Evolutionary conservation across 2,888 invertebrate species (phyloP), one percentile per base, ranked within the genome.

Genomic region (Ceramica pisi): DNA sequence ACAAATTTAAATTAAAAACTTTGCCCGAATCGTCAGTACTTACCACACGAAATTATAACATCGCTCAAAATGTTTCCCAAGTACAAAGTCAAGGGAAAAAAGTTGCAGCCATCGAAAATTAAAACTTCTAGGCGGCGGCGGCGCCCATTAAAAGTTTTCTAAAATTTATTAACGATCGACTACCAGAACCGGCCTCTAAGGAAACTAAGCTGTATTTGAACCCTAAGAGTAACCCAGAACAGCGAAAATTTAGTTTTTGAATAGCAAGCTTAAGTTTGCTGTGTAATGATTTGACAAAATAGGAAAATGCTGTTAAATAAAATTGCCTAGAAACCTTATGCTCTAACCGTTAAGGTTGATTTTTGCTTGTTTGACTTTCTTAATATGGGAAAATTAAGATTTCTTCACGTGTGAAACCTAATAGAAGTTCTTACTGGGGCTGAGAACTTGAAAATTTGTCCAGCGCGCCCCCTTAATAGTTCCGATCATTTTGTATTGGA

Each of bases 121-220:
- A 90, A 90, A 88, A 87, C 87, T 90, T 83, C 75, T 71, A n/a
- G n/a, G n/a, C 71, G 76, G 81, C 80, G 71, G 82, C 85, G 80
- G 75, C 80, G 87, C 81, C 89, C 89, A 91, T 92, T 92, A 92
- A 91, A 92, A 92, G 89, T 92, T 92, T 86, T 80, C 78, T 77
- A 82, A 89, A 91, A 92, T 90, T 89, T 91, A 92, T 90, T 90
- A 92, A 91, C 89, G 89, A 88, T 87, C 86, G 72, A 76, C 71
- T 70, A 60, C 71, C 70, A 80, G 56, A 67, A 62, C 62, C 60
- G 62, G 46, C 64, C 70, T 70, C 7, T 4, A 0, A 8, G 9
- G 1, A 51, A 38, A 21, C 62, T 8, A 46, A 46, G 9, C 44
- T 48, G 55, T 9, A n/a, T 41, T n/a, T 53, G 19, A 76, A 76